Conservation (phyloP, 1,140 invertebrate species). For the Arion vulgaris region DNA sequence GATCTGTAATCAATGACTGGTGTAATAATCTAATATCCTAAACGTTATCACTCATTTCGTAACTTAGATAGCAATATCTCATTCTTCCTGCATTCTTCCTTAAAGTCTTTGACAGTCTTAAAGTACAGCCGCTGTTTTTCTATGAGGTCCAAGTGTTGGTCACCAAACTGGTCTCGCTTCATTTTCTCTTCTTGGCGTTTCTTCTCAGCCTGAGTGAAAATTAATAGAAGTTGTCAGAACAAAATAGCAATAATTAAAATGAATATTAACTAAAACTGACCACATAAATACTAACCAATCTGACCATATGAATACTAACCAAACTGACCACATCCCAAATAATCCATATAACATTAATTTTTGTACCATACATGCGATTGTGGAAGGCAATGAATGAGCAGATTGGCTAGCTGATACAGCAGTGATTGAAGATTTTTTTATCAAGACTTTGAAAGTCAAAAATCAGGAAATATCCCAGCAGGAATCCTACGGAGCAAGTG, state of each 20-base stretch:
- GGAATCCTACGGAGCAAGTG: too few species aligned
- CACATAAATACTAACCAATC: neutral
- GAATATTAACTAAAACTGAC: neutral
- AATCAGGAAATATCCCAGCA: too few species aligned
- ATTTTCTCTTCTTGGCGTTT: constrained; percentile 79
- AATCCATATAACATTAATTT: too few species aligned
- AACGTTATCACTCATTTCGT: constrained; percentile 21
- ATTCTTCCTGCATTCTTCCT: constrained; percentile 71
- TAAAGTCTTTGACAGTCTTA: constrained; percentile 85
- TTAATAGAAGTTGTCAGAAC: neutral
- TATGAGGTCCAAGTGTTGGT: constrained; percentile 80
- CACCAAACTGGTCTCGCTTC: constrained; percentile 81
- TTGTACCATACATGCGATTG: too few species aligned
- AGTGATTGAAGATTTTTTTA: too few species aligned
- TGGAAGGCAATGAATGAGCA: too few species aligned
- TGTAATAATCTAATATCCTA: too few species aligned
- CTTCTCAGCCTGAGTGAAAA: constrained; percentile 63
- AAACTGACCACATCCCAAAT: too few species aligned
- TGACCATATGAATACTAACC: too few species aligned
- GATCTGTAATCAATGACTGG: too few species aligned
- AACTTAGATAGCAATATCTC: constrained; percentile 64
- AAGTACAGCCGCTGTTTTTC: constrained; percentile 89
- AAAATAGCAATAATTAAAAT: constrained; percentile 1
- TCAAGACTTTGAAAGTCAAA: too few species aligned
- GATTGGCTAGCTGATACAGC: too few species aligned